Evolutionary conservation across 2,888 invertebrate genomes (phyloP), one percentile per base, ranked within the genome.

Genomic region (Melieria crassipennis): DNA sequence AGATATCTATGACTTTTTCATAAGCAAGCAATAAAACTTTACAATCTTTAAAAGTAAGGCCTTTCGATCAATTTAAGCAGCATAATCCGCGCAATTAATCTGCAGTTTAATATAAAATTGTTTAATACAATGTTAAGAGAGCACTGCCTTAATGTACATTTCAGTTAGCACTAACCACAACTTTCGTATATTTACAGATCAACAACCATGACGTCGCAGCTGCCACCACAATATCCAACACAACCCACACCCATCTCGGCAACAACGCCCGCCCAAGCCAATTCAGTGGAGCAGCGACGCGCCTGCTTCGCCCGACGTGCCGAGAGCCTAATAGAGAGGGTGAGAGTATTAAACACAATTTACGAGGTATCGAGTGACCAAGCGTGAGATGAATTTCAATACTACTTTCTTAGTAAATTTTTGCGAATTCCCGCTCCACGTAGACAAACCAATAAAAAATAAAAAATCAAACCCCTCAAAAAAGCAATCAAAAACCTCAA

Each of bases 281-380:
- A 30, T 30, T 30, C 30, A 30, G 30, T 30, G 30, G 81, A 84
- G 71, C 81, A 84, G 60, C 83, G 85, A 79, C 84, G 87, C 71
- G 81, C 83, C 73, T 84, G 85, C 7, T 87, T 87, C 78, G 87
- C 87, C 50, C 80, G 87, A 61, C 84, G 87, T 71, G 87, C 87
- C 63, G 87, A 87, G 72, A 87, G 86, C 77, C 81, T 87, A 73
- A 79, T 87, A 79, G 87, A 87, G 86, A 82, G 87, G 87, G 87
- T 87, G 86, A 87, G 87, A 86, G 82, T 85, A 78, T 80, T 87
- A 83, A 86, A 86, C 79, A 85, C 84, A 79, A 86, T 87, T 73
- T 85, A 83, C 79, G 87, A 87, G 86, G 86, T 85, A 86, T 86
- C 80, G 81, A 84, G 82, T 84, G 86, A 85, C 85, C 85, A 85